Base-by-base conservation (phyloP, 2,888 invertebrate species). In the Spodoptera exigua region DNA sequence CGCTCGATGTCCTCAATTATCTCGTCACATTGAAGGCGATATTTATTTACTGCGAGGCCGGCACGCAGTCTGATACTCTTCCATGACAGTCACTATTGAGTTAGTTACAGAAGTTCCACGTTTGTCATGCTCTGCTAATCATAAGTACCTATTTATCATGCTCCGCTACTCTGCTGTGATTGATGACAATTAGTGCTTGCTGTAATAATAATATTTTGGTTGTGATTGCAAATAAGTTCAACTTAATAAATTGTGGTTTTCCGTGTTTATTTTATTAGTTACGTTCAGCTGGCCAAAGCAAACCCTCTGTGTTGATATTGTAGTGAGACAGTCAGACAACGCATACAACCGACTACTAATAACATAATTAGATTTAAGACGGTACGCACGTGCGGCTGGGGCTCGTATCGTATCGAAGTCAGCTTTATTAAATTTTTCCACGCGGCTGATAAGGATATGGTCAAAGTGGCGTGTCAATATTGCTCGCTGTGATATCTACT, bases 311-410 rank as follows among this genome's bases (percentile, higher is more conserved):
- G 39, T 3, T 9, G 5, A 12, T 18, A 41, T 21, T 36, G 32
- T 21, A 35, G 13, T 2, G 27, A 17, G 11, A 43, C 45, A 44
- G 41, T 17, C 10, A 14, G 45, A 52, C 51, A 36, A 51, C 34
- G 61, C 63, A 73, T 76, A 58, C 76, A 59, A 63, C 60, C 35
- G 53, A 55, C 54, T 51, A 51, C 69, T 66, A 78, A 72, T 67
- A 65, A 69, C 64, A 70, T 78, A 74, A 77, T 76, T 61, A 69
- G 47, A 69, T 71, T 66, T 62, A 37, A 74, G 55, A 43, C 47
- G 43, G 13, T 35, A 36, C 63, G 59, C 62, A 56, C 47, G 72
- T 64, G 52, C n/a, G 18, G 13, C 45, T 37, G 27, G 7, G 7
- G 39, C 32, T 16, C 45, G 43, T 69, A 67, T 57, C 58, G 7